Percentiles rank a stretch among this genome's conserved stretches.
Evolutionary conservation across 2,113 vertebrate genomes (phyloP).

Genomic region (Microcebus murinus): DNA sequence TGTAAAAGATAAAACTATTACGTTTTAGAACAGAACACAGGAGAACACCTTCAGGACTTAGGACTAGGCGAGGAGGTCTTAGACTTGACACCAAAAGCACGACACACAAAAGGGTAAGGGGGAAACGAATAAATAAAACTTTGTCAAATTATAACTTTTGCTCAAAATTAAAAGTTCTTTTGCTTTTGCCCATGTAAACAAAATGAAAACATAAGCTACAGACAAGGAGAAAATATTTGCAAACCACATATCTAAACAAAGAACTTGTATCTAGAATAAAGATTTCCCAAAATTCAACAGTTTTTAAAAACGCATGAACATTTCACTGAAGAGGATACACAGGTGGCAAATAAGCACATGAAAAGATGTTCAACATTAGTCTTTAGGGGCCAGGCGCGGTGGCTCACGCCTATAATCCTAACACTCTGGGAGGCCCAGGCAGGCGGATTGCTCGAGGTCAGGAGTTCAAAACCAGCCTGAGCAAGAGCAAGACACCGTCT

Average conservation of each 20-base stretch:
- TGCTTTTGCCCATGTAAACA: background rate
- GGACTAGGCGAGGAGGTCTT: background rate
- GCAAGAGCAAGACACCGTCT: no score
- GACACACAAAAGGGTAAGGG: background rate
- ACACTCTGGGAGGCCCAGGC: no score
- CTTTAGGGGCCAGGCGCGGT: background rate
- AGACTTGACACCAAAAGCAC: background rate
- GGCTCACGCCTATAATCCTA: no score
- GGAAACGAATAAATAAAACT: background rate
- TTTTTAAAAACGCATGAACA: background rate
- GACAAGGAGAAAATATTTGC: background rate
- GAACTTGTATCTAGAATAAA: background rate
- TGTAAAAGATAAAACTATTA: background rate
- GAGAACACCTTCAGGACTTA: background rate
- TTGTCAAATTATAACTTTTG: background rate
- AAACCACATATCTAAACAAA: background rate
- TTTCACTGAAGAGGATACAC: background rate
- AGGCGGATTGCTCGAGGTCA: no score
- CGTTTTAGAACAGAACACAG: background rate
- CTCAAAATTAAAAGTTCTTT: background rate
- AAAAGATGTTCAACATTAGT: slow-evolving; percentile 16
- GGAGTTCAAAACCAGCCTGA: no score
- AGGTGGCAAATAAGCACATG: background rate
- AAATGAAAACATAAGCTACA: background rate
- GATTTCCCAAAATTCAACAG: background rate